Evolutionary conservation across 2,888 invertebrate species (phyloP).

Genomic region (Lasioglossum oenotherae): DNA sequence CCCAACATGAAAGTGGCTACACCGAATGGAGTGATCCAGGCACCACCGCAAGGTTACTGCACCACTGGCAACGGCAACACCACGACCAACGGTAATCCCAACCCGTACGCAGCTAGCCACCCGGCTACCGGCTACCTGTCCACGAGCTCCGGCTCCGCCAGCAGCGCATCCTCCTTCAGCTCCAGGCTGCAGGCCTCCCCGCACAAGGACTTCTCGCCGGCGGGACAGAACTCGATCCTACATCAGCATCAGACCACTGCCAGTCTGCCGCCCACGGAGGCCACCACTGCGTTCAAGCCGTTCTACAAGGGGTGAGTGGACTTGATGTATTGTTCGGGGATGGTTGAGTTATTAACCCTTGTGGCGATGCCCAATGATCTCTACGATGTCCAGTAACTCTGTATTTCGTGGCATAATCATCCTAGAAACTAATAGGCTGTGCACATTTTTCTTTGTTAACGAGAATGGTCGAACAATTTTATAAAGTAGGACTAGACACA

Average conservation of each 20-base stretch:
- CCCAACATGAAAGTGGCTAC: conserved; percentile 96
- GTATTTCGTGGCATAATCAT: background rate
- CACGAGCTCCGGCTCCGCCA: conserved; percentile 86
- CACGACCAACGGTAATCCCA: conserved; percentile 76
- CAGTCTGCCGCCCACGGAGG: conserved; percentile 82
- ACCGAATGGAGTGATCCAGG: conserved; percentile 84
- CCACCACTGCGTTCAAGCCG: conserved; percentile 91
- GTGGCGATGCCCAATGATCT: background rate
- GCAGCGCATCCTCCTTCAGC: conserved; percentile 85
- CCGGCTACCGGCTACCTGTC: conserved; percentile 85
- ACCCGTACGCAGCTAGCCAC: conserved; percentile 77
- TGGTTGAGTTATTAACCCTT: background rate
- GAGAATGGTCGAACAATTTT: background rate
- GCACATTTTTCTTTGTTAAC: background rate
- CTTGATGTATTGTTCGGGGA: background rate
- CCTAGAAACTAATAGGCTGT: background rate
- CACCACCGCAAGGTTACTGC: conserved; percentile 88
- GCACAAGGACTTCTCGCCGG: conserved; percentile 83
- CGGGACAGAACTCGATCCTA: conserved; percentile 80
- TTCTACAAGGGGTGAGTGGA: conserved; percentile 93
- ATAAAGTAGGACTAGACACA: background rate
- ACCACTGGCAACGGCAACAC: conserved; percentile 85
- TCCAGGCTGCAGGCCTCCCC: conserved; percentile 85
- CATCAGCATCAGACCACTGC: conserved; percentile 83
- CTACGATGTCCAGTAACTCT: background rate